A percentile compares a stretch with the other conserved stretches of the same genome.
These are phyloP conservation scores for Cabera pusaria DNA, from an alignment of 2,888 invertebrate genomes.

Conservation along the genomic window DNA sequence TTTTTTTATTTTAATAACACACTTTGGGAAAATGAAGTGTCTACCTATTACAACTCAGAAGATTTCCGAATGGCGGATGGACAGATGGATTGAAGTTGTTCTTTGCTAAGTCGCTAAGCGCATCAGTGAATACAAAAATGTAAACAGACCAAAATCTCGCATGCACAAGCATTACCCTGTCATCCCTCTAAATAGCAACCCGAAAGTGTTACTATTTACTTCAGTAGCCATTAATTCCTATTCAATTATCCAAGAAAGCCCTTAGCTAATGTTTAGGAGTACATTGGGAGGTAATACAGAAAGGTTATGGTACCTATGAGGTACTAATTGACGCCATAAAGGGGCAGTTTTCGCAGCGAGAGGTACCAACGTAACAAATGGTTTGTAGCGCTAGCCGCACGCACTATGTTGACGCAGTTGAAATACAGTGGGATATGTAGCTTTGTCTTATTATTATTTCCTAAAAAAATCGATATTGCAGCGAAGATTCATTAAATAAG, in stretches of 20 bases:
- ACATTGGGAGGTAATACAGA: constrained; percentile 56
- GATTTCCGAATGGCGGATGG: too few species aligned
- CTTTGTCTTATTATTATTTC: too few species aligned
- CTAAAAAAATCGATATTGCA: too few species aligned
- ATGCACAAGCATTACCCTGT: constrained; percentile 13
- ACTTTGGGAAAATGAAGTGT: too few species aligned
- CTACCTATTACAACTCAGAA: too few species aligned
- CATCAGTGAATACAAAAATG: neutral
- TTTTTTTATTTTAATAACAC: too few species aligned
- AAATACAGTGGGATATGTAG: constrained; percentile 1
- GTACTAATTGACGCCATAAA: constrained; percentile 64
- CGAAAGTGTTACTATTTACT: constrained; percentile 19
- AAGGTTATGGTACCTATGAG: constrained; percentile 59
- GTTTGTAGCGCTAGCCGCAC: constrained; percentile 30
- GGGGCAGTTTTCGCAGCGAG: constrained; percentile 54
- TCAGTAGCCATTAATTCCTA: constrained; percentile 28
- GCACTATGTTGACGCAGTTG: constrained; percentile 3
- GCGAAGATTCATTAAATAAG: too few species aligned
- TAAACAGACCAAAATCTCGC: constrained; percentile 11
- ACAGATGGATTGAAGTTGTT: too few species aligned
- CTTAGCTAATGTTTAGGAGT: constrained; percentile 38
- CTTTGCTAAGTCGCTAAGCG: too few species aligned
- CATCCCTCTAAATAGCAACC: constrained; percentile 8
- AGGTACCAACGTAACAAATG: constrained; percentile 59
- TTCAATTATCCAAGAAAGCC: constrained; percentile 47